Conservation (phyloP, 1,140 invertebrate genomes). For the Gryllus bimaculatus region DNA sequence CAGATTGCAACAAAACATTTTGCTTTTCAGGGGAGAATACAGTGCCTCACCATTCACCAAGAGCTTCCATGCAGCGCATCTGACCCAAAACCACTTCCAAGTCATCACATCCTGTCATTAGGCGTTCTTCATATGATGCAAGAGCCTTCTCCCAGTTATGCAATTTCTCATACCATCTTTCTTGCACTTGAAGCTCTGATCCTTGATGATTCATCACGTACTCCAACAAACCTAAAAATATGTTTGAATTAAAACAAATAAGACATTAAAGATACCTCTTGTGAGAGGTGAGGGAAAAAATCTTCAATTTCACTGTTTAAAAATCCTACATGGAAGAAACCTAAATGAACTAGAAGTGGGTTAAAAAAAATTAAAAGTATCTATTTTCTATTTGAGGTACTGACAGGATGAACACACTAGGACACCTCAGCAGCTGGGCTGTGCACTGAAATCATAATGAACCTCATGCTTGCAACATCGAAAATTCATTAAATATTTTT, state of each 20-base stretch:
- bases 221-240: constrained; percentile 55
- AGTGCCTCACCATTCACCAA: constrained; percentile 79
- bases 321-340: no score
- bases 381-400: not conserved
- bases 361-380: not conserved
- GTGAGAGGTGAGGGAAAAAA: not conserved
- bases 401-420: no score
- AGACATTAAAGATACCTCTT: not conserved
- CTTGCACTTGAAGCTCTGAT: constrained; percentile 69
- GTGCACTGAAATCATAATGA: no score
- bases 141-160: constrained; percentile 98
- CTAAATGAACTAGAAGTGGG: no score
- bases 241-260: not conserved
- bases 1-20: no score
- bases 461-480: no score
- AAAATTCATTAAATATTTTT: no score
- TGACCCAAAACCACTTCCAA: constrained; percentile 80
- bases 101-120: constrained; percentile 52
- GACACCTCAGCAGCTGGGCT: no score
- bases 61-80: constrained; percentile 92
- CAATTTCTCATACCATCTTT: constrained; percentile 97
- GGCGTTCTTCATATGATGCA: constrained; percentile 63
- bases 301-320: not conserved
- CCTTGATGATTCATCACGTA: constrained; percentile 78
- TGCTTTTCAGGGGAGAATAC: no score